A percentile compares a stretch with the other conserved stretches of the same genome.
Evolutionary conservation across 64 coral and sea anemone species (phyloP).

Genomic region (Anthopleura sola): DNA sequence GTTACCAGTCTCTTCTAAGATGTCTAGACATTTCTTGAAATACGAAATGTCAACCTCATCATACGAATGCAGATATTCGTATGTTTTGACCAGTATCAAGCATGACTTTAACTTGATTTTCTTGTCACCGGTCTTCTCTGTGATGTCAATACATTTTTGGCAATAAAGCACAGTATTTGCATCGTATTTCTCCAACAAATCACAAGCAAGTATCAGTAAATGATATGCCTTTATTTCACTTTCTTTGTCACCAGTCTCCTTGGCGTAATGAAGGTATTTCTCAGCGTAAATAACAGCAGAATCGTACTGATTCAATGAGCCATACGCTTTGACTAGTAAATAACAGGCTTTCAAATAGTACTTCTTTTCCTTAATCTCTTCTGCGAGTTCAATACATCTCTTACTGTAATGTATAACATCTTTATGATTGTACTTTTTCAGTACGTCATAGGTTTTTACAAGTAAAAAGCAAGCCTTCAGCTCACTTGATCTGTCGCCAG

Average conservation of each 20-base stretch:
- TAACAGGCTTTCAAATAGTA: not conserved
- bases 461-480: not conserved
- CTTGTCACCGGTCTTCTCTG: not conserved
- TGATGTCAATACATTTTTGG: conserved; percentile 1
- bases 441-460: not conserved
- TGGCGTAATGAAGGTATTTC: not conserved
- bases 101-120: not conserved
- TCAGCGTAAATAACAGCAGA: not conserved
- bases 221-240: not conserved
- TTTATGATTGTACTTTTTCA: not conserved
- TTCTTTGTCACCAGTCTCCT: not conserved
- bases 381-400: not conserved
- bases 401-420: not conserved
- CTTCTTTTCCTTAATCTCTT: not conserved
- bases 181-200: not conserved
- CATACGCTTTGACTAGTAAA: not conserved
- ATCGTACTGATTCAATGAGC: not conserved
- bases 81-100: not conserved
- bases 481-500: not conserved
- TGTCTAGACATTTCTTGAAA: not conserved
- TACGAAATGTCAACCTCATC: not conserved
- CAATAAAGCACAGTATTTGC: not conserved
- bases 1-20: not conserved
- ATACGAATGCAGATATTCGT: not conserved
- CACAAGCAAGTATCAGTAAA: not conserved